phyloP scores from a whole-genome alignment of 1,140 invertebrate species.

The Drosophila ficusphila region DNA sequence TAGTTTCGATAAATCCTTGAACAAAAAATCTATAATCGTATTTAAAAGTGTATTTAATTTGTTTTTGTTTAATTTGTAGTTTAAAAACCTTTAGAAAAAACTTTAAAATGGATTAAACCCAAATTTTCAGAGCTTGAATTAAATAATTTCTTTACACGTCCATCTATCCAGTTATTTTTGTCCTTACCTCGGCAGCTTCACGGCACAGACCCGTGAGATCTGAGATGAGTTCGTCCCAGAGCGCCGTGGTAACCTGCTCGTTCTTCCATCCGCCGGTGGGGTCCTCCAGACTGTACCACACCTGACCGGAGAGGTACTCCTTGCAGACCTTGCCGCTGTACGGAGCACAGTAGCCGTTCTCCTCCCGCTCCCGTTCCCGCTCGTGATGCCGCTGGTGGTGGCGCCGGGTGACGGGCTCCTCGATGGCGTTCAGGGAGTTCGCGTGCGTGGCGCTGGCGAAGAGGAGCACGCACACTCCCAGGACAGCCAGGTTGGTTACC shows the following conservation, averaged over 20 bases:
- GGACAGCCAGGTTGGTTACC: slow-evolving; percentile 1
- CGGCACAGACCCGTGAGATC: slow-evolving; percentile 92
- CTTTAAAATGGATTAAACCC: too few relatives aligned
- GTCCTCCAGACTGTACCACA: slow-evolving; percentile 91
- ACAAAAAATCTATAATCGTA: too few relatives aligned
- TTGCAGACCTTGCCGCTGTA: slow-evolving; percentile 96
- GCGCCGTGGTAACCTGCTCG: slow-evolving; percentile 91
- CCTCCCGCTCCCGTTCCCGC: slow-evolving; percentile 51
- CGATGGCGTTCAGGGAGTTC: slow-evolving; percentile 66
- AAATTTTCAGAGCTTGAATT: background rate
- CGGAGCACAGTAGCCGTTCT: slow-evolving; percentile 91
- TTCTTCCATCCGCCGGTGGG: slow-evolving; percentile 91
- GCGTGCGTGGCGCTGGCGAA: slow-evolving; percentile 53
- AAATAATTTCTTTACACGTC: background rate
- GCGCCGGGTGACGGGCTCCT: slow-evolving; percentile 57
- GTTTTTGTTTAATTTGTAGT: too few relatives aligned
- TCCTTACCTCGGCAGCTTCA: slow-evolving; percentile 90
- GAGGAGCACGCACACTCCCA: slow-evolving; percentile 68
- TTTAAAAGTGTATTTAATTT: too few relatives aligned
- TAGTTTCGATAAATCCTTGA: too few relatives aligned
- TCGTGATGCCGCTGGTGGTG: slow-evolving; percentile 72
- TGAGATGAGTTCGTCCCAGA: slow-evolving; percentile 94
- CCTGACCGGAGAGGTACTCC: slow-evolving; percentile 90
- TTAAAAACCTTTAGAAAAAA: too few relatives aligned
- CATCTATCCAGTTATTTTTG: too few relatives aligned